phyloP scores from a whole-genome alignment of 2,113 vertebrate genomes.

The Megaceryle maxima region DNA sequence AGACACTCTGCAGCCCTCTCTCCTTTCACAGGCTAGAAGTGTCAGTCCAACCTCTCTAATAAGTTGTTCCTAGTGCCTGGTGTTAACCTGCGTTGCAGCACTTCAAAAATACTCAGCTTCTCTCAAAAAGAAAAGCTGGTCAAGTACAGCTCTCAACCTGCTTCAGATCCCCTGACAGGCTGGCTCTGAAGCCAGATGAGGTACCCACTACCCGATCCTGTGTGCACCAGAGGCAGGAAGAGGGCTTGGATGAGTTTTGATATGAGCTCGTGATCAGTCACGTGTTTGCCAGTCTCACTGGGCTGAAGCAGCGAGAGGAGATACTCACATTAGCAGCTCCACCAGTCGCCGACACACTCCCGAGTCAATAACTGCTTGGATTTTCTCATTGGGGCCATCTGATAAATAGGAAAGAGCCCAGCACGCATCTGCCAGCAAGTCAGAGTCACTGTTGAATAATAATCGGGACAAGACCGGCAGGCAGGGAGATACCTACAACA shows the following conservation, averaged over 20 bases:
- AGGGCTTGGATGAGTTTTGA: accelerated
- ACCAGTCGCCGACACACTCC: constrained; percentile 96
- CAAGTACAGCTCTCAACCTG: not conserved
- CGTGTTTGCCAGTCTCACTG: not conserved
- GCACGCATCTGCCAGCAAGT: constrained; percentile 96
- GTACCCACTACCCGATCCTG: not conserved
- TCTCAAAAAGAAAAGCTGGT: not conserved
- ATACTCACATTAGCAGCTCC: constrained; percentile 93
- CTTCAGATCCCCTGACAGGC: not conserved
- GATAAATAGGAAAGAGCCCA: constrained; percentile 98
- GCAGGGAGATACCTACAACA: constrained; percentile 90
- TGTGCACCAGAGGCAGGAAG: accelerated
- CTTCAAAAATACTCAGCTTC: not conserved
- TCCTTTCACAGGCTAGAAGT: not conserved
- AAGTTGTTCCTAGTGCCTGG: not conserved
- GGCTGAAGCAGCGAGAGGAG: not conserved
- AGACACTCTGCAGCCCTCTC: not conserved
- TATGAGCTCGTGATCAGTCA: accelerated
- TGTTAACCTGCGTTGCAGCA: not conserved
- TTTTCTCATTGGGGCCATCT: constrained; percentile 97
- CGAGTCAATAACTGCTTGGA: constrained; percentile 97
- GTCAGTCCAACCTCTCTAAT: not conserved
- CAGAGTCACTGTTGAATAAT: constrained; percentile 95
- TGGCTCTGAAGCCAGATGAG: not conserved
- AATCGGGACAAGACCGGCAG: constrained; percentile 93